Evolutionary conservation across 2,888 invertebrate genomes (phyloP), one percentile per base, ranked within the genome.

Genomic region (Sarcophaga rosellei): DNA sequence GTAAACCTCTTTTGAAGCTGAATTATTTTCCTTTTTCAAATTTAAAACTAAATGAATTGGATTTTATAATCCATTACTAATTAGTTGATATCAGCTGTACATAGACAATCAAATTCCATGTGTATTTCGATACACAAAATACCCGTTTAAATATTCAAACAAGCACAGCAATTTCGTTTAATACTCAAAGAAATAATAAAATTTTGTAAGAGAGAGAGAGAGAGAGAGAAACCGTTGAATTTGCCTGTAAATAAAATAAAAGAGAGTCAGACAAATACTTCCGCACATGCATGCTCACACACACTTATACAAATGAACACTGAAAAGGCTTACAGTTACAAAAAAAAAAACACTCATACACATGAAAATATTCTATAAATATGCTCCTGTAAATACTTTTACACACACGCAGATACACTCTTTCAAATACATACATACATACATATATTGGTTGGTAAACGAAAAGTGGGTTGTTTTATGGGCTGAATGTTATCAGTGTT

Each of bases 281-380:
- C 23, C 10, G 25, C 35, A 35, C 65, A 6, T 35, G 5, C 3
- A 53, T 53, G n/a, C 68, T 47, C 3, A 12, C 6, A 20, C 20
- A 47, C 21, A 57, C n/a, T n/a, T 21, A 21, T 65, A 44, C 35
- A 20, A 17, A 6, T 17, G 35, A 35, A 35, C 35, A 35, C 35
- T 35, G 10, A 45, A 23, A 21, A 12, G 3, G 8, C 21, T 45
- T 20, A 20, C 23, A 57, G 44, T 25, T 47, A 25, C 17, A 20
- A 21, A 53, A 10, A 47, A 4, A 47, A 8, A 47, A 15, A 35
- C 20, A 47, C 47, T n/a, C 74, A 61, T 47, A 66, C 61, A n/a
- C 45, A 74, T 44, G 21, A 63, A 77, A 81, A 81, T 23, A 69
- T 81, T 86, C 80, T 81, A 77, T 80, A 77, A 83, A 80, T 80